Percentiles rank a stretch among this genome's conserved stretches.
These are phyloP conservation scores for Picus viridis DNA, from an alignment of 2,797 vertebrate genomes.

Conservation along the genomic window DNA sequence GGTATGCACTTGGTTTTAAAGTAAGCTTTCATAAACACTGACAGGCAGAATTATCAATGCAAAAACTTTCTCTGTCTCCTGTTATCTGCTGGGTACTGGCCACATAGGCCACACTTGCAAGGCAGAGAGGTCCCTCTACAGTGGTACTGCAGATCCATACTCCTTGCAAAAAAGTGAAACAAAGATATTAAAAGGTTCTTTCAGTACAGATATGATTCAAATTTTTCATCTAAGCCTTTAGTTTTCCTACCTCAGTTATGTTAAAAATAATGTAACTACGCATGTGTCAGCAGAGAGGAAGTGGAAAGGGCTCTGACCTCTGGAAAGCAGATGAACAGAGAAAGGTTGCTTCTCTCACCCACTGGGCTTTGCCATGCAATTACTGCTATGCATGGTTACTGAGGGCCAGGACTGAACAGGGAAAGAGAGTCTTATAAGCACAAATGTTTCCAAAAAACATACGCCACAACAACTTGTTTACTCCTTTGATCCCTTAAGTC, in stretches of 20 bases:
- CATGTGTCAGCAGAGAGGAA: neutral
- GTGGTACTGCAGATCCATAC: rapidly evolving
- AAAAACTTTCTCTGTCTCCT: neutral
- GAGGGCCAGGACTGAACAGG: neutral
- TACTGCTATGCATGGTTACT: rapidly evolving
- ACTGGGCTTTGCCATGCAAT: rapidly evolving
- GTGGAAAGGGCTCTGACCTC: neutral
- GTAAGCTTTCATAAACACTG: neutral
- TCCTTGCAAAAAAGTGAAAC: neutral
- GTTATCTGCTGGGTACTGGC: neutral
- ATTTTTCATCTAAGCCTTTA: neutral
- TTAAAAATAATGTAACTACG: neutral
- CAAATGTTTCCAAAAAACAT: neutral
- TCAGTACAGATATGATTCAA: neutral
- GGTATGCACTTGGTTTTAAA: neutral
- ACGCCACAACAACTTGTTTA: neutral
- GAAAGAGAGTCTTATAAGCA: neutral
- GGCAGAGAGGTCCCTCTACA: neutral
- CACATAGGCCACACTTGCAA: rapidly evolving
- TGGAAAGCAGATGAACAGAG: rapidly evolving
- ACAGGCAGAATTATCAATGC: neutral
- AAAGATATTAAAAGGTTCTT: neutral
- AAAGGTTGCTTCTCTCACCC: neutral
- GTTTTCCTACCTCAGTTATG: neutral
- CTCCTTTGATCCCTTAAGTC: neutral